Percentiles rank a stretch among this genome's conserved stretches.
Conservation (phyloP, 2,797 vertebrate genomes). For the Myotis planiceps region DNA sequence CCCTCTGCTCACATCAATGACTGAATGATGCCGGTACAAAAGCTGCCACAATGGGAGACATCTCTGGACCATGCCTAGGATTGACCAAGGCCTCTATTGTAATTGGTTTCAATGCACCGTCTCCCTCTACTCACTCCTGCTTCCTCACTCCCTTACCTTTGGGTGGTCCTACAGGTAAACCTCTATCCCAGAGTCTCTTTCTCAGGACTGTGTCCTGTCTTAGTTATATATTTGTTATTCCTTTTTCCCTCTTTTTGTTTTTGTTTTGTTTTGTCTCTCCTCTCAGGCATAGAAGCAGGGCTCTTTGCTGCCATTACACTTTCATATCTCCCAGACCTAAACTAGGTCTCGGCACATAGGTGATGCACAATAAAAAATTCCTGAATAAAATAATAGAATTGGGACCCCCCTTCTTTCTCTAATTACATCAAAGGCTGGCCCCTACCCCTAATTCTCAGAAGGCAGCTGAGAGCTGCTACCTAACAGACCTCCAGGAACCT, state of each 20-base stretch:
- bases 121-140: not conserved
- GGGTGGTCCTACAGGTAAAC: not conserved
- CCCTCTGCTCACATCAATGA: not conserved
- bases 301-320: not conserved
- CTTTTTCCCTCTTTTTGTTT: not conserved
- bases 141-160: not conserved
- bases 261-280: not conserved
- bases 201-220: not conserved
- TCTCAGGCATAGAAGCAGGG: not conserved
- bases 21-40: not conserved
- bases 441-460: not conserved
- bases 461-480: too few species aligned
- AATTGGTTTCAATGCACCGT: not conserved
- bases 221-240: not conserved
- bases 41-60: not conserved
- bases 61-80: not conserved
- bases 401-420: not conserved
- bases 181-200: not conserved
- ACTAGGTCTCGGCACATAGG: not conserved
- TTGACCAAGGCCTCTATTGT: not conserved
- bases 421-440: not conserved
- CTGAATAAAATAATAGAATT: not conserved
- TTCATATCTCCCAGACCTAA: not conserved
- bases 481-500: not conserved
- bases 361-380: not conserved